Base-by-base conservation (phyloP, 2,797 vertebrate species). In the Enteromius afrohamiltoni region DNA sequence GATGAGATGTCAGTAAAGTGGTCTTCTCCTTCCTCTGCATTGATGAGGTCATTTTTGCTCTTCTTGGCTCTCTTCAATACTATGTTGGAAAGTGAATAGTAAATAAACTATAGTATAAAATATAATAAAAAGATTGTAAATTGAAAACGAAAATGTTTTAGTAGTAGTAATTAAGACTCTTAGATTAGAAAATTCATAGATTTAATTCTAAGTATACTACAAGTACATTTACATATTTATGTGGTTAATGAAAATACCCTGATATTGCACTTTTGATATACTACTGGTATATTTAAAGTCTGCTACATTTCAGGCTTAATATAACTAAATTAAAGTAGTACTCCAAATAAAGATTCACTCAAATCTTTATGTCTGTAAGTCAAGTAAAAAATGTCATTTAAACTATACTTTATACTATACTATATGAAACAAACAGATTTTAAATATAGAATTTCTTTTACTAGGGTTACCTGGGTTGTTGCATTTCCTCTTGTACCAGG, bases 41-140 rank as follows among this genome's bases (percentile, higher is more conserved):
- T 97, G 90, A 99, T 99, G 77, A 99, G 95, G 91, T 99, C 98
- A 0, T 96, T 97, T 85, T 97, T 97, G 91, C 96, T 97, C 93
- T 97, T 98, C 93, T 97, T 99, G 4, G 96, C 95, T 90, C 97
- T 95, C 94, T 98, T 99, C 91, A 99, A 88, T 88, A 98, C 98
- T 99, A 91, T 85, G 92, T 23, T 83, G 76, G 0, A 82, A 7
- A 14, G 31, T 42, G 62, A 64, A 65, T 34, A 83, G 53, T 71
- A 31, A 53, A 77, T 34, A 51, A 51, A 58, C n/a, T n/a, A n/a
- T 29, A 23, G 34, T 17, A 45, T 26, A 3, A 58, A 49, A 34
- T 65, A 31, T 47, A 58, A 29, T 45, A 14, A n/a, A 8, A 21
- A 2, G 31, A 21, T 26, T 0, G 21, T 58, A 58, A 58, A n/a